Base-by-base conservation (phyloP, 1,140 invertebrate species). In the Bathynomus jamesi region DNA sequence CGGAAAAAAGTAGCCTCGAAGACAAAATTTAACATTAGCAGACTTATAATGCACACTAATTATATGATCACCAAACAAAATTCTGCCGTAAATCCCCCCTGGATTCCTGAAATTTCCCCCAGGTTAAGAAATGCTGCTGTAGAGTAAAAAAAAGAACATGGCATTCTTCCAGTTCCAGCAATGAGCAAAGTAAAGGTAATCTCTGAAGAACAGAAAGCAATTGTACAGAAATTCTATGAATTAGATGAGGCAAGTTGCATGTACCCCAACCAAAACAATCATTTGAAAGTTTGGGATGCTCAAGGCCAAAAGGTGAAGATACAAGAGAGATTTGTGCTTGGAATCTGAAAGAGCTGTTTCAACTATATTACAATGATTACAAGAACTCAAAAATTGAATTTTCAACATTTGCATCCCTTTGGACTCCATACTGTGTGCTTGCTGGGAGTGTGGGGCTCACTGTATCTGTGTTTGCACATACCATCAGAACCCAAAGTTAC, bases 121-220 rank as follows among this genome's bases (percentile, higher is more conserved):
- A n/a, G n/a, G n/a, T n/a, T n/a, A n/a, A n/a, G n/a, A n/a, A n/a
- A n/a, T n/a, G n/a, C n/a, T n/a, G n/a, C n/a, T n/a, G n/a, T n/a
- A n/a, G n/a, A n/a, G n/a, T n/a, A n/a, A n/a, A 63, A 63, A 63
- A 25, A 11, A 63, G 27, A 63, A 10, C 10, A 63, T 63, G 11
- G 61, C n/a, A 63, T 63, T 25, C 11, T 63, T 3, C 40, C 40
- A 53, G 40, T 1, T 53, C 40, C 5, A 53, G 13, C 40, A 53
- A 53, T 24, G 61, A 63, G 61, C 24, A 63, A 63, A 3, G 61
- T 17, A 63, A 63, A 63, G 27, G 61, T 63, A 24, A 63, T 63
- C 21, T 25, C 61, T 63, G 24, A 63, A 17, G 24, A 63, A 25
- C 3, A 63, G 21, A 63, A 63, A 63, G 2, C 13, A 24, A 17